These are phyloP conservation scores for Calcarius lapponicus DNA, from an alignment of 2,797 vertebrate genomes.

Conservation along the genomic window DNA sequence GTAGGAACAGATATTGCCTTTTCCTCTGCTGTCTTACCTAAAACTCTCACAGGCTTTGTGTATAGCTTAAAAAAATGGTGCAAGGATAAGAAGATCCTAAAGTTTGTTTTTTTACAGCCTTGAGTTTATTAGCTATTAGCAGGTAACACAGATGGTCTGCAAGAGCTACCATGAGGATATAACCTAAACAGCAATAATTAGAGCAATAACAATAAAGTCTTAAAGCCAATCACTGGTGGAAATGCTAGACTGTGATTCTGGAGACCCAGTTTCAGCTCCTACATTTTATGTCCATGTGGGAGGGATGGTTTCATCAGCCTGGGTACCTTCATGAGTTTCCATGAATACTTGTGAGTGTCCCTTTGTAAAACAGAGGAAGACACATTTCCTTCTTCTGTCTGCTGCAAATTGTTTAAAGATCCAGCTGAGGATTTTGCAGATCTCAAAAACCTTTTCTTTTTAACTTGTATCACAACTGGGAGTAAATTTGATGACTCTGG, in stretches of 20 bases:
- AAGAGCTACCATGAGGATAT: neutral
- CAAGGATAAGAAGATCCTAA: neutral
- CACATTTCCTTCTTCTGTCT: neutral
- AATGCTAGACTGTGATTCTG: neutral
- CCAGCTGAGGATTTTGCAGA: neutral
- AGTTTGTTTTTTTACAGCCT: neutral
- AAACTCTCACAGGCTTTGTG: neutral
- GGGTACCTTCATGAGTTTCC: rapidly evolving
- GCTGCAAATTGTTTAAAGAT: neutral
- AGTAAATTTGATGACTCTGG: neutral
- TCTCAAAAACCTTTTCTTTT: neutral
- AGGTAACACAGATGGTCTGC: neutral
- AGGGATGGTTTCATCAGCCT: neutral
- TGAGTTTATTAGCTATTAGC: neutral
- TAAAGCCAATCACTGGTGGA: neutral
- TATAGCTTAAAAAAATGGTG: neutral
- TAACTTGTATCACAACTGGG: neutral
- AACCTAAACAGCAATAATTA: neutral
- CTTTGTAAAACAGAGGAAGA: neutral
- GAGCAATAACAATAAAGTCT: neutral
- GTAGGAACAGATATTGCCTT: neutral
- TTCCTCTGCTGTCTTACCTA: neutral
- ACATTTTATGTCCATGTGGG: neutral
- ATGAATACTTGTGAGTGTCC: neutral
- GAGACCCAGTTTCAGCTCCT: neutral